Conservation (phyloP, 1,140 invertebrate species). For the Cherax quadricarinatus region DNA sequence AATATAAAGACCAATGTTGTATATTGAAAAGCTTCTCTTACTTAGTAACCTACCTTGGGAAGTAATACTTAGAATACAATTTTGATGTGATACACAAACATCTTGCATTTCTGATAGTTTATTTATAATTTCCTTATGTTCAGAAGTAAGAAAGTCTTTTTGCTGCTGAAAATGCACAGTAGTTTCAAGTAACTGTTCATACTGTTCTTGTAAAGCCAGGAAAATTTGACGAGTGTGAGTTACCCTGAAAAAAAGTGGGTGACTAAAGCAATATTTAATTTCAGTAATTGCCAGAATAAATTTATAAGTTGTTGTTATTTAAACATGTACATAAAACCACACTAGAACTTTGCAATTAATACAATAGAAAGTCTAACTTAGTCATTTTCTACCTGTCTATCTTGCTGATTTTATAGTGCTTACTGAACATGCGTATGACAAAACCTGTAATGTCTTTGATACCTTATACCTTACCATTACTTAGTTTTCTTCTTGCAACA, state of each 20-base stretch:
- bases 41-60: conserved; percentile 2
- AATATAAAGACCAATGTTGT: no score
- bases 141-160: conserved; percentile 17
- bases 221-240: conserved; percentile 34
- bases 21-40: no score
- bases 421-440: no score
- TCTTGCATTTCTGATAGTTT: background rate
- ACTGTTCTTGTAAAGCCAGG: conserved; percentile 10
- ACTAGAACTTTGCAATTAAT: background rate
- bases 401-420: no score
- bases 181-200: conserved; percentile 17
- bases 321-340: background rate
- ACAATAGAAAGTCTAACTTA: no score
- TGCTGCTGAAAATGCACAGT: background rate
- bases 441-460: no score
- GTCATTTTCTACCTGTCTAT: no score
- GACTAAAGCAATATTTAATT: background rate
- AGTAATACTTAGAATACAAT: background rate
- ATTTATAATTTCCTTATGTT: background rate
- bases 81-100: background rate
- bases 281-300: background rate
- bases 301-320: no score
- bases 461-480: no score
- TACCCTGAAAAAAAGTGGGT: background rate
- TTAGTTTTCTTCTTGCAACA: no score